Evolutionary conservation across 1,140 invertebrate genomes (phyloP).

Genomic region (Drosophila nigrodunni): DNA sequence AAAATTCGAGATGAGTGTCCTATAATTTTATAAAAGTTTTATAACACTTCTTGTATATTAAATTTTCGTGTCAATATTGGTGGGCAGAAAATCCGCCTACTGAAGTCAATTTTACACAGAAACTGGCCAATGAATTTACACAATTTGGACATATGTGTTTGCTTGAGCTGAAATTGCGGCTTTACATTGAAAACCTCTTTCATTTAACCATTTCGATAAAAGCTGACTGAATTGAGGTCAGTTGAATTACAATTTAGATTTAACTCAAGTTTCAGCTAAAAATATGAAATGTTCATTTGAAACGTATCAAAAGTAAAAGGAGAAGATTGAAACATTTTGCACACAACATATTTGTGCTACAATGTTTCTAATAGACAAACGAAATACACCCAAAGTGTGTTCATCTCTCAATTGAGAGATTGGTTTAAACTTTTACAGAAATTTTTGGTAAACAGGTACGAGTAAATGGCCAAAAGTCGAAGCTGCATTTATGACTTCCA

Average conservation of each 20-base stretch:
- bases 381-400: conserved; percentile 4
- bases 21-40: too few species aligned
- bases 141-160: conserved; percentile 33
- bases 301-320: background rate
- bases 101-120: conserved; percentile 5
- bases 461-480: background rate
- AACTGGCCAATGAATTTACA: conserved; percentile 14
- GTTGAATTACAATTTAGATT: conserved; percentile 28
- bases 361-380: conserved; percentile 20
- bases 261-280: background rate
- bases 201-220: conserved; percentile 15
- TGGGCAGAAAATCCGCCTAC: conserved; percentile 1
- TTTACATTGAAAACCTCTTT: conserved; percentile 28
- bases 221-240: conserved; percentile 22
- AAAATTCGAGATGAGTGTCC: too few species aligned
- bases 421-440: background rate
- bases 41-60: too few species aligned
- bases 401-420: background rate
- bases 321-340: background rate
- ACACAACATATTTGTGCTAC: conserved; percentile 9
- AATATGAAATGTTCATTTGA: conserved; percentile 35
- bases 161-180: conserved; percentile 6
- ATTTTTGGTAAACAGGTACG: background rate
- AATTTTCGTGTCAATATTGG: too few species aligned
- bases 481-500: background rate